Base-by-base conservation (phyloP, 1,140 invertebrate species). In the Belonocnema kinseyi region DNA sequence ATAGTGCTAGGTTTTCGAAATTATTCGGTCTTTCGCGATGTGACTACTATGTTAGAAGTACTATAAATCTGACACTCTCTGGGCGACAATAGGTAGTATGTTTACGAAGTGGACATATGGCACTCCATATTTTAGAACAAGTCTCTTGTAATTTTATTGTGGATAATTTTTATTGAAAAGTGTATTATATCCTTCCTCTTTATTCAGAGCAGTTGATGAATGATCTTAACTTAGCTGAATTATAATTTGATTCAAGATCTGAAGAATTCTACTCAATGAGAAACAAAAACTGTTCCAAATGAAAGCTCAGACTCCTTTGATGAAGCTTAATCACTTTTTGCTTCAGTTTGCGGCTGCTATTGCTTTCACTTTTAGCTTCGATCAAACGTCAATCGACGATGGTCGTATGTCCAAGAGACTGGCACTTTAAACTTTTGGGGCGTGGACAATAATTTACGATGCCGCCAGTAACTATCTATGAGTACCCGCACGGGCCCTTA, bases 361-460 rank as follows among this genome's bases (percentile, higher is more conserved):
- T 46, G 40, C 78, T 71, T 79, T 66, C 52, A 53, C 52, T 40
- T 74, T 66, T 73, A 72, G 61, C 72, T 78, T 73, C 74, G 76
- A 51, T 73, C 58, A 19, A 56, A 74, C 79, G 77, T 83, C 77
- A 79, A 78, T 80, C 77, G 78, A 78, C 80, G 75, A 78, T 73
- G 78, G 77, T 73, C 73, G 73, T 73, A 73, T 56, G 82, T 78
- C 76, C 72, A 73, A 71, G 50, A 76, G 70, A 83, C 78, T 82
- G 82, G 83, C 78, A 89, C 82, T 89, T n/a, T 89, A 89, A 90
- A 90, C 81, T 88, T 87, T 85, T 74, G 83, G 87, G 87, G 88
- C 87, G 88, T 88, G 87, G 85, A 84, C 78, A 87, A 88, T 89
- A 90, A 91, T 90, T 91, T 90, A 91, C 87, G 89, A 89, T 86